A percentile compares a stretch with the other conserved stretches of the same genome.
Conservation (phyloP, 1,140 invertebrate species). For the Atta colombica region DNA sequence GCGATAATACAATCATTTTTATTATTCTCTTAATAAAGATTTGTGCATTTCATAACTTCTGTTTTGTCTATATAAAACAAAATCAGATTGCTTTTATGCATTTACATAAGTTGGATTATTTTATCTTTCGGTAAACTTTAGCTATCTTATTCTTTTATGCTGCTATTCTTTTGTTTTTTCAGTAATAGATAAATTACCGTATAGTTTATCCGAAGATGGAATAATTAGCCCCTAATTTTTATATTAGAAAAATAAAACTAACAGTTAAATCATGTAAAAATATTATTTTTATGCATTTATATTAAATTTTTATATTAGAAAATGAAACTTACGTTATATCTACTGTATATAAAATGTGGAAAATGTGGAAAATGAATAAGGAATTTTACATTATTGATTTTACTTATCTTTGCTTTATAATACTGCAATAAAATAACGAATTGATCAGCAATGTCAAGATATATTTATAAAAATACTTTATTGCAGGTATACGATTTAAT, state of each 20-base stretch:
- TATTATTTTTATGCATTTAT: background rate
- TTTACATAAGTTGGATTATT: too few relatives aligned
- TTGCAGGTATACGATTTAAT: background rate
- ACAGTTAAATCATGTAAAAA: too few relatives aligned
- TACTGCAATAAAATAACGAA: background rate
- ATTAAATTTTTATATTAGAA: background rate
- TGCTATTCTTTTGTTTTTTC: too few relatives aligned
- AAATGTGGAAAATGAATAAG: background rate
- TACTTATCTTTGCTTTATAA: background rate
- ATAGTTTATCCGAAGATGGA: too few relatives aligned
- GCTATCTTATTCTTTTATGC: too few relatives aligned
- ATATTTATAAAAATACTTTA: conserved; percentile 47
- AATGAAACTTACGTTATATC: background rate
- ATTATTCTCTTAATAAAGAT: background rate
- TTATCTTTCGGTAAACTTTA: too few relatives aligned
- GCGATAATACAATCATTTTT: background rate
- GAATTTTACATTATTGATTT: background rate
- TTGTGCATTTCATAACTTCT: background rate
- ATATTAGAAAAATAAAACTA: too few relatives aligned
- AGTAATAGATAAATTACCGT: too few relatives aligned
- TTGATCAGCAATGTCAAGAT: background rate
- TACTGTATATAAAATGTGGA: background rate
- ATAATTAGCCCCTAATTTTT: too few relatives aligned
- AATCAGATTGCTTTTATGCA: background rate
- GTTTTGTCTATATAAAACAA: background rate